phyloP scores from a whole-genome alignment of 2,888 invertebrate genomes.

The Amiota communis region DNA sequence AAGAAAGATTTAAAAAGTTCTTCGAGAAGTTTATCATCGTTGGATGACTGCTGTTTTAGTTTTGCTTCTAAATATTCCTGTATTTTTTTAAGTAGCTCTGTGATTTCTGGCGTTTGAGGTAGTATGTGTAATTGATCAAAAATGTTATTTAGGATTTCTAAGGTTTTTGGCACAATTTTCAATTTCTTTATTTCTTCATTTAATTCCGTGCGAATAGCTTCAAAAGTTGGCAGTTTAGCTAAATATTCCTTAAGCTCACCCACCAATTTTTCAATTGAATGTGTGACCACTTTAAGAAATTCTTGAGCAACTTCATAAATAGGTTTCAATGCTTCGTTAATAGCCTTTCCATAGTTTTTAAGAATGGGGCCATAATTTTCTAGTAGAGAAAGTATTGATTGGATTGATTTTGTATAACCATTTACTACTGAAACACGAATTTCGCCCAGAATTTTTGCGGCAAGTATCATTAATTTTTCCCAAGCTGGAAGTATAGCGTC shows the following conservation, averaged over 20 bases:
- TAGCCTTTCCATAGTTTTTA: constrained; percentile 70
- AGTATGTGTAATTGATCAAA: constrained; percentile 76
- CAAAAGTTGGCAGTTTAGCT: constrained; percentile 74
- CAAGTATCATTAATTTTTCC: constrained; percentile 63
- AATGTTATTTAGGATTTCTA: constrained; percentile 76
- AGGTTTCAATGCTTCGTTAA: constrained; percentile 71
- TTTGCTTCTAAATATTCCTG: constrained; percentile 80
- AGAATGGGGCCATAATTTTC: constrained; percentile 66
- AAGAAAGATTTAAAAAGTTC: constrained; percentile 77
- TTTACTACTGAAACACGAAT: constrained; percentile 58
- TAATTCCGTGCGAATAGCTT: constrained; percentile 55
- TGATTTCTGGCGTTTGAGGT: constrained; percentile 79
- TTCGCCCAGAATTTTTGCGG: constrained; percentile 53
- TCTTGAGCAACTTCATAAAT: constrained; percentile 70
- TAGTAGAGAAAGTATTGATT: constrained; percentile 52
- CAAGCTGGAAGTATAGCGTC: constrained; percentile 70
- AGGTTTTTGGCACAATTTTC: constrained; percentile 76
- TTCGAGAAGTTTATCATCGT: constrained; percentile 79
- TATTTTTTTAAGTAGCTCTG: constrained; percentile 77
- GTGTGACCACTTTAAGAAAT: constrained; percentile 70
- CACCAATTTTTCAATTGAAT: constrained; percentile 56
- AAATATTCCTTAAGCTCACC: constrained; percentile 73
- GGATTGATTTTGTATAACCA: constrained; percentile 46
- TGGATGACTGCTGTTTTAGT: constrained; percentile 76
- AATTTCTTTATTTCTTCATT: constrained; percentile 67